These are phyloP conservation scores for Anolis apletophallus DNA, from an alignment of 2,797 vertebrate species.

Conservation along the genomic window DNA sequence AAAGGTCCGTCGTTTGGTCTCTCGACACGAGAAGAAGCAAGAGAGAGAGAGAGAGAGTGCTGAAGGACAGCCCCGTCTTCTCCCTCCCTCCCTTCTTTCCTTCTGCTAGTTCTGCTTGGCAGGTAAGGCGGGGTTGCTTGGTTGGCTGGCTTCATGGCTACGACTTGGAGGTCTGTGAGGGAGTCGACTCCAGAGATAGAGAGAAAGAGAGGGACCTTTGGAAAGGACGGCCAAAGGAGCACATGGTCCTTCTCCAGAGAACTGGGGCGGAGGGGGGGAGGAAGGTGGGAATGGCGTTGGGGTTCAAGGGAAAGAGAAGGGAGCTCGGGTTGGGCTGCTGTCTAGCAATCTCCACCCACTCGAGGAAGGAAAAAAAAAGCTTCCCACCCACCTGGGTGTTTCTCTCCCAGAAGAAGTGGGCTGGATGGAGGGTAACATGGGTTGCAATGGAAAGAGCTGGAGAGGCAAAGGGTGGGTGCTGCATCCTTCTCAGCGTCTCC, in stretches of 20 bases:
- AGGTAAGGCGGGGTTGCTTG: constrained; percentile 72
- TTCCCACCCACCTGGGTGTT: constrained; percentile 31
- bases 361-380: neutral
- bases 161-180: constrained; percentile 1
- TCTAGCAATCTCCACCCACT: constrained; percentile 61
- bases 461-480: constrained; percentile 16
- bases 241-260: constrained; percentile 58
- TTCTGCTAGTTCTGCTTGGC: constrained; percentile 53
- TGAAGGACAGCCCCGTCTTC: constrained; percentile 59
- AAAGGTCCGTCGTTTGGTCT: constrained; percentile 54
- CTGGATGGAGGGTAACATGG: constrained; percentile 20
- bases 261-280: neutral
- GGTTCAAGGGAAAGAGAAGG: neutral
- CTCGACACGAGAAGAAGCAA: neutral
- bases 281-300: too few species aligned
- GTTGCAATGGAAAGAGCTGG: constrained; percentile 32
- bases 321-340: constrained; percentile 47
- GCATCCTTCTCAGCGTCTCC: neutral
- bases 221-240: constrained; percentile 51
- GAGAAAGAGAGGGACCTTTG: constrained; percentile 53
- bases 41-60: neutral
- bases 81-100: neutral
- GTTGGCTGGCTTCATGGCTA: neutral
- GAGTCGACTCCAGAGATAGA: neutral
- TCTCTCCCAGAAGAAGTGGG: constrained; percentile 44